Evolutionary conservation across 2,888 invertebrate genomes (phyloP), one percentile per base, ranked within the genome.

Genomic region (Xylota sylvarum): DNA sequence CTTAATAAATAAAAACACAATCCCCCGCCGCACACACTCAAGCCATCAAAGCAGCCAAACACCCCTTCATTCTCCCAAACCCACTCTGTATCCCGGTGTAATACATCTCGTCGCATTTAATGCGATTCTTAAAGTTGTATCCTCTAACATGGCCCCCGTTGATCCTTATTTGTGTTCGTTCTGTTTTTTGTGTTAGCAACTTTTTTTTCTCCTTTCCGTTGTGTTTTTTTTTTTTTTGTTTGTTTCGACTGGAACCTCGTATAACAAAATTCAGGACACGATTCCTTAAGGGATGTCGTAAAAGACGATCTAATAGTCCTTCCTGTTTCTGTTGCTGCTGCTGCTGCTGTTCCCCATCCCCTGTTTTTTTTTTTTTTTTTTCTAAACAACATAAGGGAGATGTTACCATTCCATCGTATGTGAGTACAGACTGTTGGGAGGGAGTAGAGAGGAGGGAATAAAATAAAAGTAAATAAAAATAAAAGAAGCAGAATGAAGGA

Each of bases 231-330:
- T 43, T 50, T n/a, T 35, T 58, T 50, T 30, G 46, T 27, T 40
- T 32, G 3, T 19, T 58, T 50, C 60, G 43, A 48, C 72, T 83
- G 40, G 52, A 83, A 65, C 37, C 65, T 69, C 65, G 76, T 80
- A 65, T 85, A 80, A 74, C 65, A 65, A 85, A 76, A 85, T 85
- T 85, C 84, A 85, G 84, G 70, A 80, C 84, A 85, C 84, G 84
- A 85, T 76, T 85, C 76, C 80, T 85, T 76, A 65, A 80, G 84
- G 84, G 70, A 85, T 85, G 84, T 85, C 84, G 80, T 85, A 85
- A 85, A 85, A 76, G 70, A 80, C 74, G 80, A 85, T 85, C 84
- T 85, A 85, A 80, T 85, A 85, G 84, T 80, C 84, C 65, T 85
- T 80, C 74, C 80, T 85, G 74, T 76, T 80, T 65, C 50, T 52